Percentiles rank a stretch among this genome's conserved stretches.
phyloP scores from a whole-genome alignment of 1,140 invertebrate genomes.

The Drosophila ogumai region DNA sequence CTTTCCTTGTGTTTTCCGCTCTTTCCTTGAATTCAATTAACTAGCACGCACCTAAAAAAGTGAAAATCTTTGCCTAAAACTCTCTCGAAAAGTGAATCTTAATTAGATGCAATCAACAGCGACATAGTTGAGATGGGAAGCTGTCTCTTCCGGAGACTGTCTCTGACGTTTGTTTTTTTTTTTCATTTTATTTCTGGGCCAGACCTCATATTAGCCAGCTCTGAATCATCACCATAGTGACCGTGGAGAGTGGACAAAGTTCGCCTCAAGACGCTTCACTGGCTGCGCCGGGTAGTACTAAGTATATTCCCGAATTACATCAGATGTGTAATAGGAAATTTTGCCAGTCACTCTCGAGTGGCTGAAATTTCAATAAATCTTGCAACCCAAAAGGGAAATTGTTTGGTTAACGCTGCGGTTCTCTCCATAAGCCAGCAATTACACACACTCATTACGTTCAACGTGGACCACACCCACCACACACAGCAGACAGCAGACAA shows the following conservation, averaged over 20 bases:
- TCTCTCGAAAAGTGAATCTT: constrained; percentile 56
- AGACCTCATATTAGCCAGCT: not conserved
- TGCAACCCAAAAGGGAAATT: constrained; percentile 23
- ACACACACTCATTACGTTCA: constrained; percentile 37
- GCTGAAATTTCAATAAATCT: constrained; percentile 43
- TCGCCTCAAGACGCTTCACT: constrained; percentile 52
- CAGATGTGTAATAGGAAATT: constrained; percentile 34
- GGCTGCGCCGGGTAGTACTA: not conserved
- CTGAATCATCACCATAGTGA: constrained; percentile 28
- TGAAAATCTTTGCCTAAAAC: constrained; percentile 58
- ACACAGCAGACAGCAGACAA: not conserved
- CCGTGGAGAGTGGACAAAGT: constrained; percentile 21
- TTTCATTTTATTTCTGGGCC: constrained; percentile 19
- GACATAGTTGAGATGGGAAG: constrained; percentile 30
- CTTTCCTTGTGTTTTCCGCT: constrained; percentile 7
- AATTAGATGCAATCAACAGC: constrained; percentile 72
- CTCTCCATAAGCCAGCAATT: constrained; percentile 55
- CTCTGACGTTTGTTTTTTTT: not conserved
- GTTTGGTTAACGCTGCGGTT: constrained; percentile 40
- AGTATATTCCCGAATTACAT: constrained; percentile 47
- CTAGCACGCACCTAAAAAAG: constrained; percentile 62
- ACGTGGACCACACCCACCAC: constrained; percentile 50
- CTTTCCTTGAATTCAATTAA: constrained; percentile 36
- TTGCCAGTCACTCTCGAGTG: constrained; percentile 57
- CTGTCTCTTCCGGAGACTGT: constrained; percentile 32